Evolutionary conservation across 2,797 vertebrate species (phyloP).

Genomic region (Neosalanx taihuensis): DNA sequence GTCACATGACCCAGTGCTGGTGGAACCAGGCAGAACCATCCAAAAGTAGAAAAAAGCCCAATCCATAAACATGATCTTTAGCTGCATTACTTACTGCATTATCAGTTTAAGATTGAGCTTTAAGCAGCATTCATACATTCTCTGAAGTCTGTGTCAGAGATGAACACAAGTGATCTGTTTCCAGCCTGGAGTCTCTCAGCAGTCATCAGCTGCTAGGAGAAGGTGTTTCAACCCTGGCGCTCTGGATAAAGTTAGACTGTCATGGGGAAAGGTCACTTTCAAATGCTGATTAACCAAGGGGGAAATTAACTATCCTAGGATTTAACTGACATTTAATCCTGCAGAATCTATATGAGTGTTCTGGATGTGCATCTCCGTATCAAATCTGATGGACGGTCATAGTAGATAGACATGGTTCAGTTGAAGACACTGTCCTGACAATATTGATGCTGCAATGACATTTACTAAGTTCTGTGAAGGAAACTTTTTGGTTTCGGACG

Average conservation of each 20-base stretch:
- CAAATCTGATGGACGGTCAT: slow-evolving; percentile 28
- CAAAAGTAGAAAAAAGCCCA: no score
- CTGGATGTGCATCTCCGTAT: slow-evolving; percentile 47
- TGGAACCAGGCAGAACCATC: no score
- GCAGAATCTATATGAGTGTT: slow-evolving; percentile 54
- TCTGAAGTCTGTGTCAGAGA: neutral
- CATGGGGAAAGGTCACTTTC: slow-evolving; percentile 72
- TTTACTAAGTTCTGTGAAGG: slow-evolving; percentile 27
- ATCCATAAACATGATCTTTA: no score
- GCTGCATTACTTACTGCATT: no score
- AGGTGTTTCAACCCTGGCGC: slow-evolving; percentile 75
- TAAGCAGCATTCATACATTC: neutral
- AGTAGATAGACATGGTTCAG: slow-evolving; percentile 24
- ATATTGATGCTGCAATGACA: neutral
- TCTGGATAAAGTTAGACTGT: slow-evolving; percentile 77
- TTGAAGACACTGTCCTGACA: slow-evolving; percentile 27
- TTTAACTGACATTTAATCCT: slow-evolving; percentile 76
- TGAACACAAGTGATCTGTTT: slow-evolving; percentile 15
- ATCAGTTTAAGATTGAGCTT: neutral
- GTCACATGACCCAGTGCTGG: no score
- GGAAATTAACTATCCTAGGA: slow-evolving; percentile 74
- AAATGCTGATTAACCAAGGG: slow-evolving; percentile 80
- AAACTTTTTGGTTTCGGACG: no score
- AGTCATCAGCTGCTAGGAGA: slow-evolving; percentile 69
- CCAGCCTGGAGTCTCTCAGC: slow-evolving; percentile 49